These are phyloP conservation scores for Pungitius pungitius DNA, from an alignment of 2,113 vertebrate species.

Conservation along the genomic window DNA sequence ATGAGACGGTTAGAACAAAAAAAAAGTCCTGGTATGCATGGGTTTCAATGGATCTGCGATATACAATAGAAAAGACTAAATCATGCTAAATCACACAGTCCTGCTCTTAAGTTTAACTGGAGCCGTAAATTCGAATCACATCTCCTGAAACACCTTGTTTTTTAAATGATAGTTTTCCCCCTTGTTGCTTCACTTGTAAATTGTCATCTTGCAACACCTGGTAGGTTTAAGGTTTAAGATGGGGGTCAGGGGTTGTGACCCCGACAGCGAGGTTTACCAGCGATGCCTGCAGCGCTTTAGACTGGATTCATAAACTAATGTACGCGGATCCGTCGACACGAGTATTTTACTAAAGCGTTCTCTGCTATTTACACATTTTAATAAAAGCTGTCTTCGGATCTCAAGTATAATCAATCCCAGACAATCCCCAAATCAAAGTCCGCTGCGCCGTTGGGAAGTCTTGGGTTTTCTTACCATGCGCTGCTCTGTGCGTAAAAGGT, in stretches of 20 bases:
- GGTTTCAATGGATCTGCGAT: neutral
- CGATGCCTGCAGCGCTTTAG: too few relatives aligned
- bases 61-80: neutral
- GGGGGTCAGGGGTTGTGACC: conserved; percentile 25
- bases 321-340: neutral
- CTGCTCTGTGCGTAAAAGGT: neutral
- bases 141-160: neutral
- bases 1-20: neutral
- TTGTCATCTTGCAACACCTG: conserved; percentile 30
- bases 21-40: neutral
- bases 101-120: neutral
- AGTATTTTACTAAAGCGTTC: neutral
- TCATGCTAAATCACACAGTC: neutral
- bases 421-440: neutral
- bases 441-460: too few relatives aligned
- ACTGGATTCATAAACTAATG: neutral
- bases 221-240: conserved; percentile 1
- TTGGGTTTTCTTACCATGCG: conserved; percentile 33
- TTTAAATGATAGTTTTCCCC: neutral
- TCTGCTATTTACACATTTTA: too few relatives aligned
- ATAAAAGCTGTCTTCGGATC: too few relatives aligned
- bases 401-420: accelerated
- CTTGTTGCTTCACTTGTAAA: neutral
- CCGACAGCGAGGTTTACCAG: neutral
- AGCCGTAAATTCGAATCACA: neutral